A percentile compares a stretch with the other conserved stretches of the same genome.
Conservation (phyloP, 2,888 invertebrate genomes). For the Nudaria mundana region DNA sequence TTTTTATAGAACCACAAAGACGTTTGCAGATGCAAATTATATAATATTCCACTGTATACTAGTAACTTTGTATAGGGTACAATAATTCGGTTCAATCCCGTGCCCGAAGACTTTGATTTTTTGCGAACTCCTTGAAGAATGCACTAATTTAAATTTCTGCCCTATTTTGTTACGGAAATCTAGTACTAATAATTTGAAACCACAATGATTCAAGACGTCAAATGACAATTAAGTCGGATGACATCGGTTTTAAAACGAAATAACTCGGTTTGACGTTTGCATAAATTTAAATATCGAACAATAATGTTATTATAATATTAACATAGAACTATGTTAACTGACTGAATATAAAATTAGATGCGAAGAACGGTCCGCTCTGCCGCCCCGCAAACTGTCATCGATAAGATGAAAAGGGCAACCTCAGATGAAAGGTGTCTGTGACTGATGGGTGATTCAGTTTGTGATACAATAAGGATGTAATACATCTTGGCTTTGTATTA, state of each 20-base stretch:
- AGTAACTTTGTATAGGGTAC: too few relatives aligned
- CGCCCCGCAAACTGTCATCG: conserved; percentile 31
- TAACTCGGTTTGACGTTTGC: conserved; percentile 22
- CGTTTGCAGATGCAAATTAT: not conserved
- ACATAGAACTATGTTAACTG: conserved; percentile 31
- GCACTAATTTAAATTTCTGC: too few relatives aligned
- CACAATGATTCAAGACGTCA: not conserved
- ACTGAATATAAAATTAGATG: conserved; percentile 30
- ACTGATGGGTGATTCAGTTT: conserved; percentile 1
- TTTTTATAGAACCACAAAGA: too few relatives aligned
- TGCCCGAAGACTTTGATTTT: too few relatives aligned
- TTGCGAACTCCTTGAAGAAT: too few relatives aligned
- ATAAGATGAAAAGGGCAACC: conserved; percentile 31
- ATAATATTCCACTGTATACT: too few relatives aligned
- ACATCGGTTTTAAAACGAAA: conserved; percentile 19
- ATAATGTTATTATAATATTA: conserved; percentile 25
- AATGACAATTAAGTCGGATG: conserved; percentile 12
- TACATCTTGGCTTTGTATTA: not conserved
- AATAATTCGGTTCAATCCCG: too few relatives aligned
- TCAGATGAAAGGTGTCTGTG: conserved; percentile 12
- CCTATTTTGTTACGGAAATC: too few relatives aligned
- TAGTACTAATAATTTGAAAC: not conserved
- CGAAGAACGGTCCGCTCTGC: conserved; percentile 21
- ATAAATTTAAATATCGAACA: conserved; percentile 28
- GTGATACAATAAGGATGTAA: conserved; percentile 2